Base-by-base conservation (phyloP, 2,113 vertebrate genomes). In the Phyllostomus hastatus region DNA sequence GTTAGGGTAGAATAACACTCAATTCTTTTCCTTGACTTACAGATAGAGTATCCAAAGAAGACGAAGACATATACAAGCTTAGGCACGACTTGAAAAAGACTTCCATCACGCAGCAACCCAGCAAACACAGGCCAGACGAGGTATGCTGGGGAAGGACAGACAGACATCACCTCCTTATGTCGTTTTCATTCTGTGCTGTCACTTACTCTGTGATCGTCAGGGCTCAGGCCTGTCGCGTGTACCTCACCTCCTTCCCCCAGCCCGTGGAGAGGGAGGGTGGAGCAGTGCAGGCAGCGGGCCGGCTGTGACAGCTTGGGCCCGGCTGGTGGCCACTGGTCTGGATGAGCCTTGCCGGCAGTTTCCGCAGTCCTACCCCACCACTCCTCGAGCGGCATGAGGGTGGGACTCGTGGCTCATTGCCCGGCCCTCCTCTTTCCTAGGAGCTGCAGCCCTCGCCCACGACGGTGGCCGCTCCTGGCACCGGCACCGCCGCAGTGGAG, bases 51-150 rank as follows among this genome's bases (percentile, higher is more conserved):
- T 98, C 98, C 97, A 99, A 99, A 98, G 99, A 99, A 98, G 99
- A 99, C 79, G 99, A 99, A 97, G 99, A 99, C 95, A 99, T 99
- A 95, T 99, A 99, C 98, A 99, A 99, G 98, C 99, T 99, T 90
- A 99, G 99, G 75, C 99, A 99, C 59, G 99, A 99, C 97, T 98
- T 99, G 97, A 99, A 99, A 97, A 99, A 98, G 97, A 98, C 99
- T 0, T 99, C 99, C 0, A 99, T 99, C 98, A 99, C 98, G 75
- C 99, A 99, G 61, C 99, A 99, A 48, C 98, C 99, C 76, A 98
- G 97, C 94, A 99, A 99, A 96, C 99, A 98, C 66, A 98, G 98
- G 95, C 98, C 98, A 41, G 98, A 99, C 31, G 99, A 99, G 99
- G 99, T 99, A 97, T 70, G 91, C 78, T 59, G 52, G n/a, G 41